phyloP scores from a whole-genome alignment of 2,888 invertebrate species.

The Drosophila buzzatii region DNA sequence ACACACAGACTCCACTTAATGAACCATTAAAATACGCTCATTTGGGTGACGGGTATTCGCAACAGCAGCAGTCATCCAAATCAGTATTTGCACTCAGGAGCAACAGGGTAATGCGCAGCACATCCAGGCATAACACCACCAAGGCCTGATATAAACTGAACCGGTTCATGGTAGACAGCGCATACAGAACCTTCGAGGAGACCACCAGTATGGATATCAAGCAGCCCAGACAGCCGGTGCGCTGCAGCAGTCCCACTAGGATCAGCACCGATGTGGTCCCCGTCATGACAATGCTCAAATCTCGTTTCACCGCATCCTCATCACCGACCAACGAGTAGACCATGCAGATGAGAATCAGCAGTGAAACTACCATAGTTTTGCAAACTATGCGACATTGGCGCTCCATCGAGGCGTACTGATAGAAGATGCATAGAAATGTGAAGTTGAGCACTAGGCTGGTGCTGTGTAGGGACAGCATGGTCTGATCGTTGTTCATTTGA shows the following conservation, averaged over 20 bases:
- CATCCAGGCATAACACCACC: slow-evolving; percentile 16
- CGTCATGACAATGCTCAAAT: slow-evolving; percentile 16
- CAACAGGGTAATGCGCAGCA: background rate
- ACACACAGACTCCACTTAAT: background rate
- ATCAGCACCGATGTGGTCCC: slow-evolving; percentile 1
- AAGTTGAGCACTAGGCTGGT: slow-evolving; percentile 5
- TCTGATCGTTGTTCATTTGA: background rate
- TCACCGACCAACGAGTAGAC: slow-evolving; percentile 13
- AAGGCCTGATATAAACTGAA: slow-evolving; percentile 15
- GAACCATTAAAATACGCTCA: background rate
- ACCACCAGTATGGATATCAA: slow-evolving; percentile 14
- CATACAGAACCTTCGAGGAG: slow-evolving; percentile 17
- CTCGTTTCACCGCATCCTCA: background rate
- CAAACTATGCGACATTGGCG: background rate
- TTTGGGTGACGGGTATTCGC: background rate
- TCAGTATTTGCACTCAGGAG: too few species aligned
- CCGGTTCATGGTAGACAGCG: slow-evolving; percentile 6
- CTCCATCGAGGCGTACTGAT: background rate
- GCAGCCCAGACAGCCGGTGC: slow-evolving; percentile 7
- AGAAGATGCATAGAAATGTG: background rate
- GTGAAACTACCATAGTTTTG: background rate
- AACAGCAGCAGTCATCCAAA: background rate
- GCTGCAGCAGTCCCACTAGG: background rate
- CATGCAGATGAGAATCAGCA: slow-evolving; percentile 3
- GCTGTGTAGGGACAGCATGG: background rate